Evolutionary conservation across 2,888 invertebrate species (phyloP).

Genomic region (Chromoteleia sp.): DNA sequence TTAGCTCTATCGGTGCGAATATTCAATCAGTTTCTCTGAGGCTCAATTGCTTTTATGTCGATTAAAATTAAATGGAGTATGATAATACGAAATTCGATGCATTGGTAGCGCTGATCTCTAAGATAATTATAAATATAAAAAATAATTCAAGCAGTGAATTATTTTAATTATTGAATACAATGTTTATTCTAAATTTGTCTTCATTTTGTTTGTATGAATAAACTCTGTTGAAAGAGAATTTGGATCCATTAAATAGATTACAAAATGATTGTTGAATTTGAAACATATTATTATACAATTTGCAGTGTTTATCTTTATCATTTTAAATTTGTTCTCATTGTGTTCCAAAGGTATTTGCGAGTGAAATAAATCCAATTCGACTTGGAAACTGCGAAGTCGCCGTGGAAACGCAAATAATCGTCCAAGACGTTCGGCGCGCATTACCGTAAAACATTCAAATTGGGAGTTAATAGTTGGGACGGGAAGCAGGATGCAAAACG

Average conservation of each 20-base stretch:
- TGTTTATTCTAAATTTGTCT: too few species aligned
- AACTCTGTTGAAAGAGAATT: too few species aligned
- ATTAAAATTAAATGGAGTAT: slow-evolving; percentile 18
- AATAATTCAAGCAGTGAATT: too few species aligned
- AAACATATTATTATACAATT: too few species aligned
- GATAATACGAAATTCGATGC: background rate
- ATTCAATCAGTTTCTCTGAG: slow-evolving; percentile 13
- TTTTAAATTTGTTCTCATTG: background rate
- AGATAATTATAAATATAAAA: too few species aligned
- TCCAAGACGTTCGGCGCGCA: slow-evolving; percentile 29
- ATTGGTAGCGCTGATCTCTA: too few species aligned
- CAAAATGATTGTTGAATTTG: too few species aligned
- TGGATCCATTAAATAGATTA: too few species aligned
- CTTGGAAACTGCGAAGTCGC: background rate
- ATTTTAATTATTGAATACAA: too few species aligned
- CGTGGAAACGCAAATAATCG: slow-evolving; percentile 28
- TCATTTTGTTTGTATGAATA: too few species aligned
- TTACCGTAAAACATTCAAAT: slow-evolving; percentile 61
- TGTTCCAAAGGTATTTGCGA: background rate
- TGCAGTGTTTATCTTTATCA: background rate
- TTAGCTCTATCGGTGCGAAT: slow-evolving; percentile 1
- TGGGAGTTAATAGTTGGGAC: slow-evolving; percentile 56
- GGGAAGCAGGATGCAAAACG: slow-evolving; percentile 36
- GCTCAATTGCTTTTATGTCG: slow-evolving; percentile 8
- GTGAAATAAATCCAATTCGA: slow-evolving; percentile 1